Conservation (phyloP, 1,140 invertebrate species). For the Drosophila orena region DNA sequence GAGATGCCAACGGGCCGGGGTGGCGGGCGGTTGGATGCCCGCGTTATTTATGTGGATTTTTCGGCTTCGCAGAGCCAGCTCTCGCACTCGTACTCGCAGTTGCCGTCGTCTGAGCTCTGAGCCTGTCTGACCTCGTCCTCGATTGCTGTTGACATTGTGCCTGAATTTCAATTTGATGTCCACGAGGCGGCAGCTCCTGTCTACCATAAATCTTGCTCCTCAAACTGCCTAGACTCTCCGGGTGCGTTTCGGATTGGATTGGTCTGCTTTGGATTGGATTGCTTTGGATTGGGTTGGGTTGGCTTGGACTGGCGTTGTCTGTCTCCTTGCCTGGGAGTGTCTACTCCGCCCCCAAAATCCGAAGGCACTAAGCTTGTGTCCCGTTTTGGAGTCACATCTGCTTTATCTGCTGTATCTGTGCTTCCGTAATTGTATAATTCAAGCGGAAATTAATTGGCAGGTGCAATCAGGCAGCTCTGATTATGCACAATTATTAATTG, state of each 20-base stretch:
- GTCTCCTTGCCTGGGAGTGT: background rate
- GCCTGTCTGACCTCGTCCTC: slow-evolving; percentile 42
- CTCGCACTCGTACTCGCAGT: background rate
- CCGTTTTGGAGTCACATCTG: slow-evolving; percentile 6
- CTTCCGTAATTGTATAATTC: slow-evolving; percentile 52
- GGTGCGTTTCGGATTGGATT: slow-evolving; percentile 20
- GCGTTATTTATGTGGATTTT: slow-evolving; percentile 80
- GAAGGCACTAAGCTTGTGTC: background rate
- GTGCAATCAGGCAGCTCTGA: slow-evolving; percentile 24
- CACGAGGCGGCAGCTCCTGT: slow-evolving; percentile 57
- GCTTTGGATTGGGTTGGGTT: slow-evolving; percentile 17
- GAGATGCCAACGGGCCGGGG: slow-evolving; percentile 7
- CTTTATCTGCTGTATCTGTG: slow-evolving; percentile 11
- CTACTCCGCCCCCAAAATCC: slow-evolving; percentile 23
- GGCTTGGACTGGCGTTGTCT: slow-evolving; percentile 2
- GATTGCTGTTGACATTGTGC: slow-evolving; percentile 74
- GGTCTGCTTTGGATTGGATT: slow-evolving; percentile 12
- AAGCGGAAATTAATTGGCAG: slow-evolving; percentile 60
- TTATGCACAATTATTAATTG: slow-evolving; percentile 47
- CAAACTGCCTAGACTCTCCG: slow-evolving; percentile 27
- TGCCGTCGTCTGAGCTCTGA: slow-evolving; percentile 14
- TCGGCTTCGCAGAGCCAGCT: slow-evolving; percentile 39
- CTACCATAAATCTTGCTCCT: slow-evolving; percentile 65
- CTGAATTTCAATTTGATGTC: slow-evolving; percentile 76
- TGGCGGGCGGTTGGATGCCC: slow-evolving; percentile 31